Evolutionary conservation across 1,140 invertebrate species (phyloP), one percentile per base, ranked within the genome.

Genomic region (Aculops lycopersici): DNA sequence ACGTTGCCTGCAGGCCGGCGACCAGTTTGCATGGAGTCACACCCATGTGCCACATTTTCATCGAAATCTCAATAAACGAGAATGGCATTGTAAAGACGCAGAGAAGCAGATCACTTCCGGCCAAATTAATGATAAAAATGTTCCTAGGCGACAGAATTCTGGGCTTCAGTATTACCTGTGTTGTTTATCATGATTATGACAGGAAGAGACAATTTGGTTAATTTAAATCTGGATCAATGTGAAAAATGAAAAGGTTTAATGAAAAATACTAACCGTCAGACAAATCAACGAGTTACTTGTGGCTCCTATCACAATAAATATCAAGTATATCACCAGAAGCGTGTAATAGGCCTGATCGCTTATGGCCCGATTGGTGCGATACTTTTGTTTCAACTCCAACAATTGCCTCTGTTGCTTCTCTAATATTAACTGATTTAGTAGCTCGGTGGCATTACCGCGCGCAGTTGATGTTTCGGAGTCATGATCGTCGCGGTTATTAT

Each of bases 121-220:
- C 77, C 47, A 80, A 56, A 57, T 81, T 83, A n/a, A 79, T 67
- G 42, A 83, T 80, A 55, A 81, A 80, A 52, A 80, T 70, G 58
- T 83, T 81, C 13, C 76, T 57, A 5, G 75, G 72, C 19, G 76
- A 80, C 20, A 75, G 56, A 75, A 83, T 80, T 14, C 66, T 64
- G 18, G 74, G 67, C 51, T 79, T 79, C 40, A 71, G 58, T 17
- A 72, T 64, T 8, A 31, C 24, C 24, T 31, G n/a, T 31, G 2
- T 36, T 35, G 37, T 19, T 36, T 37, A 41, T 31, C n/a, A 31
- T 31, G 8, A 31, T 31, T 31, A 8, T 8, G 8, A 8, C n/a
- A n/a, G 8, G n/a, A 31, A n/a, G 8, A 31, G 24, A 8, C 8
- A 31, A 8, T 8, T 8, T 31, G n/a, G n/a, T 31, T 8, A n/a